Base-by-base conservation (phyloP, 2,888 invertebrate genomes). In the Rosalia funebris region DNA sequence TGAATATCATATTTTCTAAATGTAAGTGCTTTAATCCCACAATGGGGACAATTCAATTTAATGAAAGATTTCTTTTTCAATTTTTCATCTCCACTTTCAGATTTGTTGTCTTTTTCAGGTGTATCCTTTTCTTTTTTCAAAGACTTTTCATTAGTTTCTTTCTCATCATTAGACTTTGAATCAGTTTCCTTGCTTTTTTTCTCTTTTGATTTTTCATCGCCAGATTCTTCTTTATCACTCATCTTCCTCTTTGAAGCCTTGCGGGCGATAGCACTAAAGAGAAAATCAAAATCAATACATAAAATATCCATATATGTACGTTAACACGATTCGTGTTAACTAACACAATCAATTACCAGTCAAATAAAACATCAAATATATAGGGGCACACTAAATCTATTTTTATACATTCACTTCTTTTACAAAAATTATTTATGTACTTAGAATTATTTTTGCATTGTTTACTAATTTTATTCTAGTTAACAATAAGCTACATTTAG, bases 1-100 rank as follows among this genome's bases (percentile, higher is more conserved):
- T 93, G 93, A 72, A 88, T 84, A 31, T 87, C 86, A 79, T 93
- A 93, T 58, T 89, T 87, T 76, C 88, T 88, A 75, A 92, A 93
- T 5, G 91, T 92, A 5, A 89, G 84, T 69, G 88, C 90, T 75
- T 89, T 89, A 72, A 89, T 86, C 68, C 87, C 85, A 79, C 93
- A 93, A 77, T 93, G 93, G 1, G 91, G 90, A 75, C 93, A 93
- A 25, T 85, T 83, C 39, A 93, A 83, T 69, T 89, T 90, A 58
- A 92, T 90, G 76, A 87, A 91, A 25, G 82, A 73, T 62, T 78
- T 72, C 72, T 76, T 71, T 83, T 47, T 84, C 85, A 37, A 83
- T 25, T 83, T 85, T 41, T 79, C 82, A n/a, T 77, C 82, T 42
- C 44, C 57, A 20, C 45, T 56, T 15, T 56, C 58, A 7, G 58